Evolutionary conservation across 2,113 vertebrate genomes (phyloP), one percentile per base, ranked within the genome.

Genomic region (Cheirogaleus medius): DNA sequence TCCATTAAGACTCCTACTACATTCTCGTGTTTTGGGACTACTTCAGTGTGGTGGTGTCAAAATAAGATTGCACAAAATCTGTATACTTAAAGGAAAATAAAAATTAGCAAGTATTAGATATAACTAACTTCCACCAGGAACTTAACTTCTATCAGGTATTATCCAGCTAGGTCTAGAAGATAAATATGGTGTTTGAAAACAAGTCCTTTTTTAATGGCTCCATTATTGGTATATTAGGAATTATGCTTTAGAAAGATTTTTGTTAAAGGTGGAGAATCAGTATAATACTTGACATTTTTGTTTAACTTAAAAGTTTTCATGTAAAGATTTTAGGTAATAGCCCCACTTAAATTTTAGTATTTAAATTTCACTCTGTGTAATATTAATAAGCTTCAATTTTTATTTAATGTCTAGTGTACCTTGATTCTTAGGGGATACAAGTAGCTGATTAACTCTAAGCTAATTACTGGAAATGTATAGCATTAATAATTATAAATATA

Each of bases 281-380:
- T 85, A 8, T 82, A 92, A 80, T 86, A 85, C 52, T 4, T 69
- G 83, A 73, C 4, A 1, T 84, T 91, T 95, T 94, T 80, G 14
- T 83, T 94, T 76, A 91, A 58, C 20, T 94, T 87, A 76, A 95
- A 76, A 58, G 6, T 37, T 92, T 76, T 56, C 15, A 10, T 91
- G 5, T 64, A 8, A 82, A 54, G 17, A 73, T 96, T 68, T 84
- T 87, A 90, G n/a, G 12, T 29, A 69, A 66, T 25, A 88, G 32
- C 12, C 23, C 6, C 11, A 52, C 58, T 60, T 90, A 77, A 0
- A 7, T 94, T 60, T 96, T 52, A 81, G 58, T 80, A 52, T 90
- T 90, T 87, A 76, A 58, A 54, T 90, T 87, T 80, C 5, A 76
- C 11, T 44, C 1, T 42, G 4, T 29, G 34, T 78, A 5, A 2